Percentiles rank a stretch among this genome's conserved stretches.
Conservation (phyloP, 2,888 invertebrate genomes). For the Zelleria hepariella region DNA sequence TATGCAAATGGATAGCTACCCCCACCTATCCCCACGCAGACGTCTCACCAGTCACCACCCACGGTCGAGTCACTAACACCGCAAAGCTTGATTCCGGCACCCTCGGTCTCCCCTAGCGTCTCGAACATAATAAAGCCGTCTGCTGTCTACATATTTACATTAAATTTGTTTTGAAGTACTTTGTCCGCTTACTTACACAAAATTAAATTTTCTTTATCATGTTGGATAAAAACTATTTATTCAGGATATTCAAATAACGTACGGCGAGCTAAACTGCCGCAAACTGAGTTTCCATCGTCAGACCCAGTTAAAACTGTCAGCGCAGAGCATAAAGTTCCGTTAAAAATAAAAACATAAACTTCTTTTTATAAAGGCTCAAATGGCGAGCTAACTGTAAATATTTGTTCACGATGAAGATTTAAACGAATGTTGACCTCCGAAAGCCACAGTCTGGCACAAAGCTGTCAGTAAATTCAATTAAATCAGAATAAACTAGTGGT, state of each 20-base stretch:
- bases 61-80: slow-evolving; percentile 3
- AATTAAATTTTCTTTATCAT: not conserved
- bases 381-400: no score
- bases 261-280: not conserved
- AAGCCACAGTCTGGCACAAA: no score
- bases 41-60: not conserved
- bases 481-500: no score
- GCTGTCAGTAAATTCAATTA: no score
- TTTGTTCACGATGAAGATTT: no score
- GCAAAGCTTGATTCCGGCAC: slow-evolving; percentile 8
- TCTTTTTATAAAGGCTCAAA: no score
- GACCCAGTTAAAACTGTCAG: no score
- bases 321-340: no score
- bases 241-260: not conserved
- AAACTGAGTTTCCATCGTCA: no score
- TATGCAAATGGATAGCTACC: no score
- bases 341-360: no score
- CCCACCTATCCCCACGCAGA: not conserved
- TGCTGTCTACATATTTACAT: not conserved
- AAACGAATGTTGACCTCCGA: no score
- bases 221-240: not conserved
- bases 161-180: not conserved
- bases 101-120: slow-evolving; percentile 2
- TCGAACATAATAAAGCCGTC: not conserved
- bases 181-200: not conserved